Evolutionary conservation across 2,113 vertebrate species (phyloP).

Genomic region (Fulmarus glacialis): DNA sequence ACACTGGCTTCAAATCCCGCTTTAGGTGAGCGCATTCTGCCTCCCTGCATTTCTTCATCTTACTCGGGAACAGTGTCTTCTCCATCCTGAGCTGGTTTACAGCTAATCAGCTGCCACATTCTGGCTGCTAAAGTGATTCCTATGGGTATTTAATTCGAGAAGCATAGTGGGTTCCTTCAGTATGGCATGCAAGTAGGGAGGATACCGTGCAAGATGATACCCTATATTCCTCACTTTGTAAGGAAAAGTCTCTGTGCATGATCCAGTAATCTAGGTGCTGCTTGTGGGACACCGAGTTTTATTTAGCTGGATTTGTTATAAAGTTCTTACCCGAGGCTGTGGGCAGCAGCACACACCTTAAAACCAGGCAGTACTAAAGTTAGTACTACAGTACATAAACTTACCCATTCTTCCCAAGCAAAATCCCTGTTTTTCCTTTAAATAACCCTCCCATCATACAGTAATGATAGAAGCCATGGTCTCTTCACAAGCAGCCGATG

Average conservation of each 20-base stretch:
- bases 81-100: neutral
- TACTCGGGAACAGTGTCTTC: neutral
- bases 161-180: neutral
- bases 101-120: neutral
- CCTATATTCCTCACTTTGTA: neutral
- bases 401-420: neutral
- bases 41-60: neutral
- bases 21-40: neutral
- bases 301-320: neutral
- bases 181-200: neutral
- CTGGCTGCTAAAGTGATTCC: neutral
- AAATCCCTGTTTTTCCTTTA: neutral
- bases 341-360: neutral
- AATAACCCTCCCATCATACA: neutral
- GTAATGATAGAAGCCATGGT: neutral
- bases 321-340: neutral
- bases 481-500: neutral
- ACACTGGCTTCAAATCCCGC: neutral
- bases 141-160: neutral
- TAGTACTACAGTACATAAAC: neutral
- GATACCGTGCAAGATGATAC: neutral
- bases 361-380: neutral
- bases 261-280: neutral
- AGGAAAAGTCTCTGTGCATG: neutral
- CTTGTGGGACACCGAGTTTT: neutral